Percentiles rank a stretch among this genome's conserved stretches.
phyloP scores from a whole-genome alignment of 2,797 vertebrate species.

The Acrossocheilus wenchowensis region DNA sequence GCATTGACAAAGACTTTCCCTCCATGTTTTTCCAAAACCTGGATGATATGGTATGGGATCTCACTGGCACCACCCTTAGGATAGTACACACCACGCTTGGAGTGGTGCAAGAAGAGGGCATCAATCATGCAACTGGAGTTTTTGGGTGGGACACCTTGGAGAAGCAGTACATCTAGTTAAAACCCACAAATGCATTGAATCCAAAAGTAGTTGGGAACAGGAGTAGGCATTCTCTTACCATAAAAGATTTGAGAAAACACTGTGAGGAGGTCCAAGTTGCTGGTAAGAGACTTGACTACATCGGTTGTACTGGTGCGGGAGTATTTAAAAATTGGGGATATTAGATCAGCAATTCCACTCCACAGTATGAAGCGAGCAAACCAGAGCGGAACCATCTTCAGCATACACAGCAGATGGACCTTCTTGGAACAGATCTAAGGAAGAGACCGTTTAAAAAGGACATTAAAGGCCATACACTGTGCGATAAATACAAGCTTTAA shows the following conservation, averaged over 20 bases:
- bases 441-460: too few species aligned
- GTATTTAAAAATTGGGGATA: slow-evolving; percentile 43
- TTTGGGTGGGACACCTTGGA: slow-evolving; percentile 21
- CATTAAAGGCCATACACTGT: too few species aligned
- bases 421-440: slow-evolving; percentile 35
- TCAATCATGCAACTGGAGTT: slow-evolving; percentile 34
- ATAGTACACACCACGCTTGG: slow-evolving; percentile 41
- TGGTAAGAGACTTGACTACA: neutral
- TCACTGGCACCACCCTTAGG: slow-evolving; percentile 36
- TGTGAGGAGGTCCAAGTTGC: slow-evolving; percentile 32
- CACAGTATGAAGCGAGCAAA: slow-evolving; percentile 20
- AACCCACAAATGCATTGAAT: neutral
- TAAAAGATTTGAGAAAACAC: slow-evolving; percentile 9
- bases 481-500: too few species aligned
- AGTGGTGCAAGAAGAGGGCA: slow-evolving; percentile 43
- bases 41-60: slow-evolving; percentile 41
- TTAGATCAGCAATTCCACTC: slow-evolving; percentile 40
- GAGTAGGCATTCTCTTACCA: neutral
- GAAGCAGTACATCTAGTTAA: neutral
- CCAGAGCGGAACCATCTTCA: slow-evolving; percentile 27
- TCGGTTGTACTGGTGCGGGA: slow-evolving; percentile 24
- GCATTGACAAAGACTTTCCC: slow-evolving; percentile 40
- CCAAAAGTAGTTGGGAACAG: neutral
- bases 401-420: slow-evolving; percentile 39
- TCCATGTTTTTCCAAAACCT: slow-evolving; percentile 38